phyloP scores from a whole-genome alignment of 1,140 invertebrate genomes.

The Manduca sexta region DNA sequence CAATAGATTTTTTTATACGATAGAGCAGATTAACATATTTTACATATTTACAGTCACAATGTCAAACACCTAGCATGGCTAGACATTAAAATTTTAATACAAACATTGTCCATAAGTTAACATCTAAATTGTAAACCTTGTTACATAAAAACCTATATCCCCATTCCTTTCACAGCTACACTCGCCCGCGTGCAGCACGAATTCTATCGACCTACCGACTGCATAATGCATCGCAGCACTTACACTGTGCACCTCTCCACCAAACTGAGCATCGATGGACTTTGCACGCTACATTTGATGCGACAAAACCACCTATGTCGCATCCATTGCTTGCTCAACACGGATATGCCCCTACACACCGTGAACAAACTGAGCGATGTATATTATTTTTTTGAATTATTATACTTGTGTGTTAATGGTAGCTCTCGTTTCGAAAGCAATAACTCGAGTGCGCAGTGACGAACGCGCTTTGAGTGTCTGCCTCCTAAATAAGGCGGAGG shows the following conservation, averaged over 20 bases:
- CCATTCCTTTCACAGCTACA: too few relatives aligned
- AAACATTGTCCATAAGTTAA: too few relatives aligned
- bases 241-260: conserved; percentile 32
- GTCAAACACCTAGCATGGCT: too few relatives aligned
- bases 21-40: too few relatives aligned
- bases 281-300: conserved; percentile 22
- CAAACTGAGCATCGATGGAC: conserved; percentile 19
- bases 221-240: conserved; percentile 58
- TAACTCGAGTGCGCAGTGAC: conserved; percentile 60
- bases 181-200: conserved; percentile 19
- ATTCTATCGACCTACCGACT: conserved; percentile 46
- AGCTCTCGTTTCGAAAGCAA: conserved; percentile 52
- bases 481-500: conserved; percentile 43
- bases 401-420: conserved; percentile 22
- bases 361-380: neutral
- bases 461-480: conserved; percentile 47
- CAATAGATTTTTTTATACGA: neutral
- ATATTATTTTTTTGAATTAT: neutral
- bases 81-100: too few relatives aligned
- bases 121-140: too few relatives aligned
- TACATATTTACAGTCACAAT: too few relatives aligned
- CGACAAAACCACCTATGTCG: conserved; percentile 2
- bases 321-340: neutral
- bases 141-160: too few relatives aligned
- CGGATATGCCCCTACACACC: neutral